Percentiles rank a stretch among this genome's conserved stretches.
Evolutionary conservation across 2,888 invertebrate species (phyloP).

Genomic region (Tinea trinotella): DNA sequence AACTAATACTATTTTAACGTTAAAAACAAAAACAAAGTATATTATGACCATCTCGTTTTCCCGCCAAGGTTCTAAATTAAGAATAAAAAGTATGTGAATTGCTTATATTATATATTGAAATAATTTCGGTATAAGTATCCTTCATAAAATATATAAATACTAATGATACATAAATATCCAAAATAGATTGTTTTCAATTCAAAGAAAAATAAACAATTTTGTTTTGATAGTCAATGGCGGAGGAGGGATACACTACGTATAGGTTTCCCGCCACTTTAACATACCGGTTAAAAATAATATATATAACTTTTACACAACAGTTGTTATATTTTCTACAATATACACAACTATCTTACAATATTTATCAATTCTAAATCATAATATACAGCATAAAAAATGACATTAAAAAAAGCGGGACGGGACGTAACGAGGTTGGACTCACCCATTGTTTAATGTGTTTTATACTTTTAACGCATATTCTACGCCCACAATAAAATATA

Average conservation of each 20-base stretch:
- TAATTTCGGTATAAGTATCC: too few relatives aligned
- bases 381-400: too few relatives aligned
- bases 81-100: too few relatives aligned
- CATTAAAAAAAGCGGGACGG: constrained; percentile 71
- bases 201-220: constrained; percentile 9
- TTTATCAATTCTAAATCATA: too few relatives aligned
- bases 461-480: constrained; percentile 20
- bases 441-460: constrained; percentile 39
- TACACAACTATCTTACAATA: neutral
- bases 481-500: constrained; percentile 18
- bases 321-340: neutral
- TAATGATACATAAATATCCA: too few relatives aligned
- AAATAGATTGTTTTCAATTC: neutral
- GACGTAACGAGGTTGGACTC: constrained; percentile 58
- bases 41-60: too few relatives aligned
- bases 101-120: too few relatives aligned
- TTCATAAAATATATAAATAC: too few relatives aligned
- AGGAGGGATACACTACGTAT: neutral
- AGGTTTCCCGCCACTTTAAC: constrained; percentile 22
- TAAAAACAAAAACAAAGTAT: too few relatives aligned
- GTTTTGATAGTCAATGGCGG: constrained; percentile 15
- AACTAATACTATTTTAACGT: too few relatives aligned
- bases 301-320: neutral
- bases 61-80: too few relatives aligned
- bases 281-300: neutral